phyloP scores from a whole-genome alignment of 2,113 vertebrate species.

The Junco hyemalis region DNA sequence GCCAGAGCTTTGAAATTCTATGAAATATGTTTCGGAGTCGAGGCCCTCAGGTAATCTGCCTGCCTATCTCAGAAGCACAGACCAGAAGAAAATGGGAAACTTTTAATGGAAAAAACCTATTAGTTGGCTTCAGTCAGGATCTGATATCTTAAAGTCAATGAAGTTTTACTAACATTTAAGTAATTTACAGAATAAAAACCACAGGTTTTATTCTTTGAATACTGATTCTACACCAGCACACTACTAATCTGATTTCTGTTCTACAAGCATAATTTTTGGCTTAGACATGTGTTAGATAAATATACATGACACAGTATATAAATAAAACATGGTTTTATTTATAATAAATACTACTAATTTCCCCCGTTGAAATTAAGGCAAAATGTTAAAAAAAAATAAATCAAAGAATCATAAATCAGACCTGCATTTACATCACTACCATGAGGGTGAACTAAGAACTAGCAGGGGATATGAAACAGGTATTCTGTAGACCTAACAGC shows the following conservation, averaged over 20 bases:
- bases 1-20: not conserved
- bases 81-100: not conserved
- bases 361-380: not conserved
- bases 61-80: not conserved
- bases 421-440: not conserved
- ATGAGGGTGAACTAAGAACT: not conserved
- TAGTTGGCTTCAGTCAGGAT: not conserved
- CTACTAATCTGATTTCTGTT: not conserved
- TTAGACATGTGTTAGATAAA: not conserved
- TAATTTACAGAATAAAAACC: not conserved
- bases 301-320: not conserved
- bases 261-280: not conserved
- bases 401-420: not conserved
- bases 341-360: too few species aligned
- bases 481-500: not conserved
- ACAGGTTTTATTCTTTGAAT: not conserved
- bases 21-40: not conserved
- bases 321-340: not conserved
- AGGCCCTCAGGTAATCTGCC: not conserved
- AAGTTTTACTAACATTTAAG: not conserved
- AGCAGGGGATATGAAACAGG: not conserved
- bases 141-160: not conserved
- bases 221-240: not conserved
- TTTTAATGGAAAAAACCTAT: not conserved
- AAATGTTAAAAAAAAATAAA: not conserved